These are phyloP conservation scores for Tenthredo notha DNA, from an alignment of 2,888 invertebrate genomes.

Conservation along the genomic window DNA sequence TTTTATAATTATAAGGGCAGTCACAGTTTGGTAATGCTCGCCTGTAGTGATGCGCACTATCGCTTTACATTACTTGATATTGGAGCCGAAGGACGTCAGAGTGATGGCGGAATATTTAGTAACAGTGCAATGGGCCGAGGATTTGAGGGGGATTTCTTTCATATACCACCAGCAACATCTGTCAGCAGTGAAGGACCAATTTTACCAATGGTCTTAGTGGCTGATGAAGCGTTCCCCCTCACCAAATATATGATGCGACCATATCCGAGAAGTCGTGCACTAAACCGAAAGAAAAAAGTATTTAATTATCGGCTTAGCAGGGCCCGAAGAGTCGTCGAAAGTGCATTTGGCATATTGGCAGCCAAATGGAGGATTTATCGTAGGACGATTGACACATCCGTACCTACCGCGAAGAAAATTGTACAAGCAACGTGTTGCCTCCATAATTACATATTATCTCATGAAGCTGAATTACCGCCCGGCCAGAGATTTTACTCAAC, in stretches of 20 bases:
- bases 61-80: slow-evolving; percentile 58
- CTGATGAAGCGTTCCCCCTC: slow-evolving; percentile 60
- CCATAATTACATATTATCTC: slow-evolving; percentile 55
- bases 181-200: slow-evolving; percentile 36
- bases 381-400: slow-evolving; percentile 53
- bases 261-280: slow-evolving; percentile 55
- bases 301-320: slow-evolving; percentile 59
- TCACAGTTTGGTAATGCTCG: slow-evolving; percentile 59
- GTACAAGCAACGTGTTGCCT: slow-evolving; percentile 57
- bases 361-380: slow-evolving; percentile 58
- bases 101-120: slow-evolving; percentile 58
- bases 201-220: slow-evolving; percentile 58
- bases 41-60: slow-evolving; percentile 59
- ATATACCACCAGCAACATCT: slow-evolving; percentile 14
- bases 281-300: slow-evolving; percentile 48
- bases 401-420: slow-evolving; percentile 49
- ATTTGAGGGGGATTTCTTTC: slow-evolving; percentile 37
- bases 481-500: slow-evolving; percentile 22
- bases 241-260: slow-evolving; percentile 58
- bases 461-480: slow-evolving; percentile 9
- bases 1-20: slow-evolving; percentile 60
- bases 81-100: slow-evolving; percentile 57
- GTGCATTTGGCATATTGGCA: slow-evolving; percentile 59
- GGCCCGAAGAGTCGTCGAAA: slow-evolving; percentile 58
- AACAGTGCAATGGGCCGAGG: slow-evolving; percentile 48